phyloP scores from a whole-genome alignment of 35 echinoderm and acorn worm species.

The Lytechinus variegatus region DNA sequence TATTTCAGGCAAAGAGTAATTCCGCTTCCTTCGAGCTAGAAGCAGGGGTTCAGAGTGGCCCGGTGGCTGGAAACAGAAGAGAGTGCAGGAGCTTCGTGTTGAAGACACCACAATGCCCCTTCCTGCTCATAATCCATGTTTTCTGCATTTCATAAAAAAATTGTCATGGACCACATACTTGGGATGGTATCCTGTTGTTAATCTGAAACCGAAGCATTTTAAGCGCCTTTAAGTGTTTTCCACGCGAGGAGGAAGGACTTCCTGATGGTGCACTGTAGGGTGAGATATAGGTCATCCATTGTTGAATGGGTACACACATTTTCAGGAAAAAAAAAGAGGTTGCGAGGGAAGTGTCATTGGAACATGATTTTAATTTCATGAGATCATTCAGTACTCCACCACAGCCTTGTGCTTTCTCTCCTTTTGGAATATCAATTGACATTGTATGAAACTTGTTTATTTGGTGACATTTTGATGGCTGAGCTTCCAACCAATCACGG shows the following conservation, averaged over 20 bases:
- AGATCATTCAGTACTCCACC: not conserved
- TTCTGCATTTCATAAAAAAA: not conserved
- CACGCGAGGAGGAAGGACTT: not conserved
- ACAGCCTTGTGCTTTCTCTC: not conserved
- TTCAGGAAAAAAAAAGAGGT: not conserved
- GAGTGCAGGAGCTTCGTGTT: not conserved
- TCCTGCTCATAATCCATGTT: not conserved
- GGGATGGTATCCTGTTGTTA: not conserved
- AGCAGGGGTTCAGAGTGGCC: not conserved
- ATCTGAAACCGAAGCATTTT: not conserved
- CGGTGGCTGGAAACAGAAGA: not conserved
- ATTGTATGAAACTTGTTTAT: not conserved
- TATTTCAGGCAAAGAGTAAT: conserved; percentile 35
- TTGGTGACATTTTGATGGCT: not conserved
- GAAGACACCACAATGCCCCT: not conserved
- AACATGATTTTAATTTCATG: not conserved
- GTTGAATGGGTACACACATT: not conserved
- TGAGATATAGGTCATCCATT: not conserved
- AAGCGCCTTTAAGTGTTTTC: not conserved
- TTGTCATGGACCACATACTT: not conserved
- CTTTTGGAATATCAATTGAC: not conserved
- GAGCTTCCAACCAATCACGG: not conserved
- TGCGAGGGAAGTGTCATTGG: not conserved
- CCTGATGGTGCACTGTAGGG: not conserved
- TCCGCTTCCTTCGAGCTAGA: not conserved